Percentiles rank a stretch among this genome's conserved stretches.
These are phyloP conservation scores for Brachyptera putata DNA, from an alignment of 2,888 invertebrate genomes.

Conservation along the genomic window DNA sequence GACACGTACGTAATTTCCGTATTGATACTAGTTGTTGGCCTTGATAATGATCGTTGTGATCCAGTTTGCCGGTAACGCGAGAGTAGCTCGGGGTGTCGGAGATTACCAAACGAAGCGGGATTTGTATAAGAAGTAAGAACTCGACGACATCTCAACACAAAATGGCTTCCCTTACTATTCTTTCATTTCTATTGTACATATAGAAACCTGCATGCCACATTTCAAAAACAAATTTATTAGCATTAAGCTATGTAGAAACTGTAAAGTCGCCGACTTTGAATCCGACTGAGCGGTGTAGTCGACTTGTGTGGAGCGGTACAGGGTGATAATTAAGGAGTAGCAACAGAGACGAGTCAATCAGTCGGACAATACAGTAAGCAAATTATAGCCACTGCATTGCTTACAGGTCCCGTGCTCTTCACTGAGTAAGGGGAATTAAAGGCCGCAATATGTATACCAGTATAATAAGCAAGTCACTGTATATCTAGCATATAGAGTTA, in stretches of 20 bases:
- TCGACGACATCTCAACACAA: conserved; percentile 15
- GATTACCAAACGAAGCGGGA: conserved; percentile 9
- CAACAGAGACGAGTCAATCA: background rate
- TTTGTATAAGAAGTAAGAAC: background rate
- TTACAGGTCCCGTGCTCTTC: too few species aligned
- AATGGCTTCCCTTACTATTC: conserved; percentile 18
- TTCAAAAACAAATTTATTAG: conserved; percentile 16
- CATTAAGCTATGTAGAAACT: conserved; percentile 14
- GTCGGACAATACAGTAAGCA: background rate
- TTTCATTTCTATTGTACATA: background rate
- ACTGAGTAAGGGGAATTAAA: too few species aligned
- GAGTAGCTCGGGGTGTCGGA: background rate
- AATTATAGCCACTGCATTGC: background rate
- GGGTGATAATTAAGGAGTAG: conserved; percentile 2
- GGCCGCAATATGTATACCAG: too few species aligned
- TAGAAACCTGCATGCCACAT: conserved; percentile 15
- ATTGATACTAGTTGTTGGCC: too few species aligned
- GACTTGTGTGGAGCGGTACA: background rate
- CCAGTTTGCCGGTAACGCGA: too few species aligned
- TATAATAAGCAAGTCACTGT: too few species aligned
- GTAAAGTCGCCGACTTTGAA: too few species aligned
- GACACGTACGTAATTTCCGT: too few species aligned
- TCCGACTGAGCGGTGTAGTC: too few species aligned
- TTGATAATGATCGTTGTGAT: too few species aligned
- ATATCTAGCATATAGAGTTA: too few species aligned